These are phyloP conservation scores for Macquaria australasica DNA, from an alignment of 2,113 vertebrate species.

Conservation along the genomic window DNA sequence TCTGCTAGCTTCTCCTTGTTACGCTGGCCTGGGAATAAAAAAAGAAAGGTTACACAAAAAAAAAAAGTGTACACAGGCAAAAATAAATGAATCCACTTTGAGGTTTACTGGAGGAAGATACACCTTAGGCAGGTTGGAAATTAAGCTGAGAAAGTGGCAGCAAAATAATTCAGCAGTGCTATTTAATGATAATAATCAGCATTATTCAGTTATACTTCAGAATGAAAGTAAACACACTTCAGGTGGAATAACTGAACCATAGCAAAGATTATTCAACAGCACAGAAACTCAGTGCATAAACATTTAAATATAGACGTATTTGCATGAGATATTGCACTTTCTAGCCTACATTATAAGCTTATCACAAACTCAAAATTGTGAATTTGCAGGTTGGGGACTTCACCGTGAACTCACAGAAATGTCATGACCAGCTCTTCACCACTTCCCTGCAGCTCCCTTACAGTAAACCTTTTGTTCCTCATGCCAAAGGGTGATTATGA, in stretches of 20 bases:
- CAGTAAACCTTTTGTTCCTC: constrained; percentile 19
- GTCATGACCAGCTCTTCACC: background rate
- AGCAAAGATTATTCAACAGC: constrained; percentile 15
- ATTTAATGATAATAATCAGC: constrained; percentile 45
- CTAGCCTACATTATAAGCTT: background rate
- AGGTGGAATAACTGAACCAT: constrained; percentile 19
- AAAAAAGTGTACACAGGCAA: constrained; percentile 30
- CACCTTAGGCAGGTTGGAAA: constrained; percentile 2
- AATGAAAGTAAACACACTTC: constrained; percentile 25
- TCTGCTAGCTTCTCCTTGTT: constrained; percentile 67
- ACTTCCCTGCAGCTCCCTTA: background rate
- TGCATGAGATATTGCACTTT: background rate
- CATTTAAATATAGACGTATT: background rate
- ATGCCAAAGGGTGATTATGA: background rate
- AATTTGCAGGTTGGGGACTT: background rate
- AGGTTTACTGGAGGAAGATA: constrained; percentile 19
- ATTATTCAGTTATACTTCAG: constrained; percentile 32
- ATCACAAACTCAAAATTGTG: background rate
- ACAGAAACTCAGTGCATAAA: constrained; percentile 3
- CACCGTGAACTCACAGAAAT: background rate
- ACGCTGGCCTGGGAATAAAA: constrained; percentile 38
- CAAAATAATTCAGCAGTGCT: constrained; percentile 23
- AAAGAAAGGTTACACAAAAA: constrained; percentile 40
- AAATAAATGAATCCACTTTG: constrained; percentile 24
- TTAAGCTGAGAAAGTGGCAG: constrained; percentile 20